phyloP scores from a whole-genome alignment of 2,797 vertebrate genomes.

The Brachyrhaphis roseni region DNA sequence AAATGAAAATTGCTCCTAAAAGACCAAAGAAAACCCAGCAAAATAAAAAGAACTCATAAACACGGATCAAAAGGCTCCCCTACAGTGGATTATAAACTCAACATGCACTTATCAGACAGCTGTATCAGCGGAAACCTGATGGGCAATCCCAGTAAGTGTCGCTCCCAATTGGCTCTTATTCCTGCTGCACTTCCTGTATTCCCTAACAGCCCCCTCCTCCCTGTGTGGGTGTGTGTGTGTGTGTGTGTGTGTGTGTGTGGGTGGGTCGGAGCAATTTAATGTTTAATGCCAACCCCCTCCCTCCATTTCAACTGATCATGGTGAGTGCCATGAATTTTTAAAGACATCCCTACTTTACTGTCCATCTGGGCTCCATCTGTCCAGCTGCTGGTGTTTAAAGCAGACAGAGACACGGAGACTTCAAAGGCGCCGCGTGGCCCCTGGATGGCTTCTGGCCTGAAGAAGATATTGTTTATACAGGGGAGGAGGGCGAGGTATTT shows the following conservation, averaged over 20 bases:
- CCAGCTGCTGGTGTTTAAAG: constrained; percentile 77
- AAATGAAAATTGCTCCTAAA: neutral
- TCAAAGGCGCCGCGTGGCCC: constrained; percentile 73
- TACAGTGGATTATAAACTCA: constrained; percentile 59
- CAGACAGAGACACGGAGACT: constrained; percentile 67
- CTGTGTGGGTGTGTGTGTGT: neutral
- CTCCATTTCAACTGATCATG: constrained; percentile 76
- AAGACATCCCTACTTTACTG: constrained; percentile 82
- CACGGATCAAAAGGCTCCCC: constrained; percentile 50
- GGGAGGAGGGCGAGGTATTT: neutral
- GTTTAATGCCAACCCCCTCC: constrained; percentile 80
- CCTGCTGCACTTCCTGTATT: constrained; percentile 73
- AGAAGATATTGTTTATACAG: constrained; percentile 62
- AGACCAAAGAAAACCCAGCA: constrained; percentile 3
- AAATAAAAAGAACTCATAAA: constrained; percentile 23
- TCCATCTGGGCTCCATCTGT: constrained; percentile 86
- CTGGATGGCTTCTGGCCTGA: constrained; percentile 59
- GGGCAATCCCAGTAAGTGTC: constrained; percentile 78
- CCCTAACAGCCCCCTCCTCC: constrained; percentile 58
- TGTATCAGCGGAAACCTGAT: constrained; percentile 74
- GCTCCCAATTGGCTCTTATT: constrained; percentile 73
- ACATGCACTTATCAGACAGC: constrained; percentile 70
- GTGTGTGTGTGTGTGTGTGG: constrained; percentile 26
- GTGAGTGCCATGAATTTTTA: constrained; percentile 86
- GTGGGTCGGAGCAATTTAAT: constrained; percentile 78